These are phyloP conservation scores for Latrodectus geometricus DNA, from an alignment of 1,140 invertebrate species.

Conservation along the genomic window DNA sequence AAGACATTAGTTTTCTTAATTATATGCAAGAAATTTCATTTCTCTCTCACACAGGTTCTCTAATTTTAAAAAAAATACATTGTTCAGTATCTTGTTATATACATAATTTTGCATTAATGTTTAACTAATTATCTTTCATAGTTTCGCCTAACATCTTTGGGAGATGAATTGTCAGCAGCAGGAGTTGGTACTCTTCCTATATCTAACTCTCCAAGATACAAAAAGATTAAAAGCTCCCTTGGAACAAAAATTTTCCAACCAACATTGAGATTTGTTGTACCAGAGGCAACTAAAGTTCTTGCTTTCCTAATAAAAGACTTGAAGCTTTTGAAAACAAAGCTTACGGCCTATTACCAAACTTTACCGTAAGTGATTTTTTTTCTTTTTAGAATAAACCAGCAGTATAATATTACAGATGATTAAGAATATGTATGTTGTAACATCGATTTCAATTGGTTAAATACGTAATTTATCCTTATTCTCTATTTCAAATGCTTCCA, in stretches of 20 bases:
- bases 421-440: too few relatives aligned
- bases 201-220: conserved; percentile 24
- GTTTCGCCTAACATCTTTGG: conserved; percentile 12
- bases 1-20: too few relatives aligned
- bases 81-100: too few relatives aligned
- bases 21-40: too few relatives aligned
- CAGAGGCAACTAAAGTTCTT: conserved; percentile 13
- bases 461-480: too few relatives aligned
- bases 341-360: not conserved
- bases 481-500: too few relatives aligned
- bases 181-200: conserved; percentile 29
- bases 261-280: not conserved
- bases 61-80: too few relatives aligned
- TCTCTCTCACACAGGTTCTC: too few relatives aligned
- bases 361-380: conserved; percentile 38
- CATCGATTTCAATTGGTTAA: too few relatives aligned
- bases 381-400: not conserved
- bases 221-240: conserved; percentile 22
- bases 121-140: not conserved
- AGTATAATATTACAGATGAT: not conserved
- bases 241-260: conserved; percentile 8
- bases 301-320: conserved; percentile 6
- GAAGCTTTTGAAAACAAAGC: not conserved
- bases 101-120: too few relatives aligned
- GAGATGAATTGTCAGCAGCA: conserved; percentile 18